These are phyloP conservation scores for Zenarchopterus dispar DNA, from an alignment of 2,797 vertebrate genomes.

Conservation along the genomic window DNA sequence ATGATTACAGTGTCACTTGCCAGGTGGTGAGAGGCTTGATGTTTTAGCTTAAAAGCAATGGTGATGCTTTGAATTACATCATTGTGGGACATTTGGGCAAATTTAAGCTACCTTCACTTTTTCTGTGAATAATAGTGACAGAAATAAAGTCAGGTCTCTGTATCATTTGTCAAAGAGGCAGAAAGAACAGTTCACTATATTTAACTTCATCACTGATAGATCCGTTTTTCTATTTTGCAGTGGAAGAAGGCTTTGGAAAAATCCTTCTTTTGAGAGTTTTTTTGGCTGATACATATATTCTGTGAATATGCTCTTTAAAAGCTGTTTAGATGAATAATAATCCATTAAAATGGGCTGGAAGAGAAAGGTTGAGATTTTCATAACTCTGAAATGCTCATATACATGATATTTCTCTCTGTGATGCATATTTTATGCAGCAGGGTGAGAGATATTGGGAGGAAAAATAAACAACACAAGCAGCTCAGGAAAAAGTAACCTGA, in stretches of 20 bases:
- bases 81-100: neutral
- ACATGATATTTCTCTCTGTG: neutral
- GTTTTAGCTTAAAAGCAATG: conserved; percentile 38
- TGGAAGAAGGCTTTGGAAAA: neutral
- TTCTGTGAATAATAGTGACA: neutral
- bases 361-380: neutral
- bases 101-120: conserved; percentile 13
- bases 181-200: conserved; percentile 1
- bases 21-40: conserved; percentile 43
- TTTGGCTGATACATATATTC: conserved; percentile 6
- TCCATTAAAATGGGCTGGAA: neutral
- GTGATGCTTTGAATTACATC: conserved; percentile 15
- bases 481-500: neutral
- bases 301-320: conserved; percentile 9
- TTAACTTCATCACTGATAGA: neutral
- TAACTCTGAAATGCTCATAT: neutral
- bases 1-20: conserved; percentile 54
- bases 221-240: neutral
- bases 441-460: conserved; percentile 7
- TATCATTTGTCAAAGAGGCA: conserved; percentile 5
- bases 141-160: neutral
- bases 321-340: conserved; percentile 14
- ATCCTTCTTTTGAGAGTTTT: conserved; percentile 11
- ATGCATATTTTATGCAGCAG: neutral
- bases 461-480: conserved; percentile 7